A percentile compares a stretch with the other conserved stretches of the same genome.
Evolutionary conservation across 2,797 vertebrate species (phyloP).

Genomic region (Hyperoplus immaculatus): DNA sequence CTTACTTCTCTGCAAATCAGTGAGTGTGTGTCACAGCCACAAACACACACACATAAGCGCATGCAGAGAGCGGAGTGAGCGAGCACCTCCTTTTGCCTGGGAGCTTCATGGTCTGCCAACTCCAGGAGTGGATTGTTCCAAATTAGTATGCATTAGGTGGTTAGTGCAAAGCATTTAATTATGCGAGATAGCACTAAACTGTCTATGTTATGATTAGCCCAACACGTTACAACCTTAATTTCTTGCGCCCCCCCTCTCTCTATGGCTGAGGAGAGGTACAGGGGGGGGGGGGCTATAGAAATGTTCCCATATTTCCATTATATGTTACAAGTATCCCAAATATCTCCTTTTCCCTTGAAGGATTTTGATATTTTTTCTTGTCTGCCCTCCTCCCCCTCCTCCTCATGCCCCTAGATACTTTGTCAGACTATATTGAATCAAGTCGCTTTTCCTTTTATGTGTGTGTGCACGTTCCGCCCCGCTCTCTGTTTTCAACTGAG

Average conservation of each 20-base stretch:
- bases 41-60: constrained; percentile 23
- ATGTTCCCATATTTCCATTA: constrained; percentile 54
- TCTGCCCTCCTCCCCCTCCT: constrained; percentile 26
- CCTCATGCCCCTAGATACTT: constrained; percentile 59
- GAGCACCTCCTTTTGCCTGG: constrained; percentile 65
- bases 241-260: constrained; percentile 57
- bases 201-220: constrained; percentile 87
- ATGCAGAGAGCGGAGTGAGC: constrained; percentile 48
- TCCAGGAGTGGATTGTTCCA: constrained; percentile 82
- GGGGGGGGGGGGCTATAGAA: constrained; percentile 43
- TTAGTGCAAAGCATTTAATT: constrained; percentile 87
- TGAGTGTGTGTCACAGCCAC: constrained; percentile 17
- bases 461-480: constrained; percentile 59
- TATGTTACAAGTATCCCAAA: constrained; percentile 56
- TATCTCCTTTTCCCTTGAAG: constrained; percentile 59
- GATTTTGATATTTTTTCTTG: constrained; percentile 61
- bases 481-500: constrained; percentile 69
- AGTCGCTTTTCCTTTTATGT: constrained; percentile 68
- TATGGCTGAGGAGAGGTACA: constrained; percentile 41
- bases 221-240: constrained; percentile 82
- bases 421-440: constrained; percentile 71
- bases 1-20: constrained; percentile 63
- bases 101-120: constrained; percentile 81
- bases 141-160: constrained; percentile 88
- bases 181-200: constrained; percentile 86